Base-by-base conservation (phyloP, 2,888 invertebrate genomes). In the Apomyelois bistriatella region DNA sequence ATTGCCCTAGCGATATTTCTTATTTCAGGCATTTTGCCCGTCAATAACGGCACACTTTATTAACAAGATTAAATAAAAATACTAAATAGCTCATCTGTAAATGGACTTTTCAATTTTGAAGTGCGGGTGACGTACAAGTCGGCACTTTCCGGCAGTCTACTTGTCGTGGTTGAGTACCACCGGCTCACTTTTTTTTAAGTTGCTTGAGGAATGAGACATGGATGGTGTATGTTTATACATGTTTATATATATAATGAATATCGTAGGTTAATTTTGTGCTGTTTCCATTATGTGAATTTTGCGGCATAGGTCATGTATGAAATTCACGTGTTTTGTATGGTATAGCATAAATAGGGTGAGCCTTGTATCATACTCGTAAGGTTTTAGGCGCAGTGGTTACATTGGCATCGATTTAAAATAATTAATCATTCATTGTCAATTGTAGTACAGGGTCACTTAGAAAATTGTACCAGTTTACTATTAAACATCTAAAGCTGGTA, bases 221-320 rank as follows among this genome's bases (percentile, higher is more conserved):
- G 76, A 82, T 78, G 84, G 78, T 83, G 87, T 83, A 82, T 82
- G 84, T 86, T 82, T 85, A 85, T 85, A 85, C 81, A 82, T 83
- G 81, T 86, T 82, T 88, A 87, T 87, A 85, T 87, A 85, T 86
- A 85, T 86, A 85, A 84, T 84, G 85, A 85, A 78, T 86, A 87
- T 85, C 70, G 74, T 89, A 89, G 86, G 85, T 85, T 89, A 88
- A 85, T 85, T 83, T 86, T 79, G 86, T 85, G 87, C 83, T 84
- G 87, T 85, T 79, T 79, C 77, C 76, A 72, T 70, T 74, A 74
- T 70, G 65, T 64, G 66, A 64, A 61, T 64, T 68, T 62, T 66
- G 57, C 57, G 57, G 58, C 57, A 57, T 62, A 60, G 62, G 56
- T 63, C 61, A 58, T 59, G 59, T 59, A 62, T 54, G 55, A 58